Conservation (phyloP, 2,797 vertebrate genomes). For the Thripadectes ignobilis region DNA sequence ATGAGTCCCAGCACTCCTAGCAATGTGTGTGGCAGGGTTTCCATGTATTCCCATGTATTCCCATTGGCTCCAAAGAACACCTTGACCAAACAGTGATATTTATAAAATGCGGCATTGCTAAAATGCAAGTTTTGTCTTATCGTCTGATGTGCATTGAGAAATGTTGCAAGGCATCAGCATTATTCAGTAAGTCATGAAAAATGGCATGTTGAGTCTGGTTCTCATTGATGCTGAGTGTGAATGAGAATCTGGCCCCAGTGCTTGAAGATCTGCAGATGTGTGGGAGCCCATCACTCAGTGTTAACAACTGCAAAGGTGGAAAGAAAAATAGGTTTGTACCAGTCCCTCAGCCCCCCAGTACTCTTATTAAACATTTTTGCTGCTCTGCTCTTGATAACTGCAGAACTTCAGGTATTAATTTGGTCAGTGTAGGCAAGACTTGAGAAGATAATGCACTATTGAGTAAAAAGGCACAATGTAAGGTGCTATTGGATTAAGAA, state of each 20-base stretch:
- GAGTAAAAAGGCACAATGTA: constrained; percentile 24
- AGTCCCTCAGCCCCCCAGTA: neutral
- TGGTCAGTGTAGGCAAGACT: constrained; percentile 14
- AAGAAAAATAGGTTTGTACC: neutral
- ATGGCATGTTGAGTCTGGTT: neutral
- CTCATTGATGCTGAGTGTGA: neutral
- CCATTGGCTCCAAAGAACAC: neutral
- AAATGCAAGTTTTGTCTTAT: neutral
- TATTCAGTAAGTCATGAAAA: neutral
- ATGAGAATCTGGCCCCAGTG: neutral
- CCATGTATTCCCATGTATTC: neutral
- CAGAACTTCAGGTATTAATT: constrained; percentile 27
- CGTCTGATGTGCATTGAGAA: neutral
- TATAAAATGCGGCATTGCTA: neutral
- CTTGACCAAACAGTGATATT: neutral
- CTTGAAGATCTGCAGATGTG: neutral
- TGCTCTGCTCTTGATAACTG: neutral
- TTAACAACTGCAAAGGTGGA: neutral
- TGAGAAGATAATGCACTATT: constrained; percentile 31
- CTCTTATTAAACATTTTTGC: neutral
- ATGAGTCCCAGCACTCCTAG: neutral
- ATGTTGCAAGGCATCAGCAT: neutral
- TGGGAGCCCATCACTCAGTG: neutral
- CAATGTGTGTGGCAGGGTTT: neutral
- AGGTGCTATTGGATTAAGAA: constrained; percentile 51